Conservation (phyloP, 2,113 vertebrate genomes). For the Notothenia coriiceps region DNA sequence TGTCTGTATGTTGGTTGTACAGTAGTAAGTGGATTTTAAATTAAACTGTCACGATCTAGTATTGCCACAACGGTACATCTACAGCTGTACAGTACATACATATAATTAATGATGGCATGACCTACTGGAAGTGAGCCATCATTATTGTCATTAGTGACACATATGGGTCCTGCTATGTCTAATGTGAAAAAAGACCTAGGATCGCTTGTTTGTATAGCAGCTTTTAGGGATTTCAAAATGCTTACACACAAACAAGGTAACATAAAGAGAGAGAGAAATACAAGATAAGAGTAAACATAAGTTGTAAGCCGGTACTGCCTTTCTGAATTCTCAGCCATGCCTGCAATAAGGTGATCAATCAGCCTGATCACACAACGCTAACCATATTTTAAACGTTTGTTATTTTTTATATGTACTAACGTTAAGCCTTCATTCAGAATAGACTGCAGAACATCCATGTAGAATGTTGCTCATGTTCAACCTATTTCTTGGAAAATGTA, state of each 20-base stretch:
- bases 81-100: neutral
- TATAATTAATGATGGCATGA: neutral
- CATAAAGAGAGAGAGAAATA: neutral
- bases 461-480: neutral
- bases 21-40: neutral
- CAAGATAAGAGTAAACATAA: neutral
- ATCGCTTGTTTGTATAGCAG: neutral
- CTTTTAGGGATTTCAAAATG: neutral
- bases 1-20: neutral
- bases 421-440: neutral
- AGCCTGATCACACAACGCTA: neutral
- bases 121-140: neutral
- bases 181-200: neutral
- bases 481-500: neutral
- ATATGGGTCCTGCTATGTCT: neutral
- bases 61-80: neutral
- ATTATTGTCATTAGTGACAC: neutral
- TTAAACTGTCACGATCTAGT: neutral
- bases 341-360: too few relatives aligned
- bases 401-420: neutral
- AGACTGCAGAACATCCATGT: neutral
- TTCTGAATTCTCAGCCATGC: too few relatives aligned
- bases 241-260: neutral
- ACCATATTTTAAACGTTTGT: neutral
- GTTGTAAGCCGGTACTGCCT: too few relatives aligned